phyloP scores from a whole-genome alignment of 2,888 invertebrate genomes.

The Hofmannophila pseudospretella region DNA sequence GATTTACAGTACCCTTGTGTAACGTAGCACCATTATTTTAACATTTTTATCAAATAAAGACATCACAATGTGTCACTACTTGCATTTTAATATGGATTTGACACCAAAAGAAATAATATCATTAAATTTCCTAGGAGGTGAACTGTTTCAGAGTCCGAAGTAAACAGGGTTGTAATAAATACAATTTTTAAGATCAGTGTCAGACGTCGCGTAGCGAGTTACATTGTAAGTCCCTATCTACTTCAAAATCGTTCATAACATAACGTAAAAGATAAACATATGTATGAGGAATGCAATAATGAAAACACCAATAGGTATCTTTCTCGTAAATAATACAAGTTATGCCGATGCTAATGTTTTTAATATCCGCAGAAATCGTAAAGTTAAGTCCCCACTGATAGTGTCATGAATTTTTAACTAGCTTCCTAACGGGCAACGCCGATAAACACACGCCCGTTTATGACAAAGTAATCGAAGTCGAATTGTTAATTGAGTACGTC shows the following conservation, averaged over 20 bases:
- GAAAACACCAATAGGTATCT: slow-evolving; percentile 28
- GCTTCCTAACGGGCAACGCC: slow-evolving; percentile 50
- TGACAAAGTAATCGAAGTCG: slow-evolving; percentile 70
- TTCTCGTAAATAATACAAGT: slow-evolving; percentile 40
- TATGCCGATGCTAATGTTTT: slow-evolving; percentile 41
- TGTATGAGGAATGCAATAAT: slow-evolving; percentile 20
- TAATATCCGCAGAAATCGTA: slow-evolving; percentile 49
- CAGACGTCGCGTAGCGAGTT: too few relatives aligned
- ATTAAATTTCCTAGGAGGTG: too few relatives aligned
- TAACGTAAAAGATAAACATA: too few relatives aligned
- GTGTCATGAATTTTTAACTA: slow-evolving; percentile 47
- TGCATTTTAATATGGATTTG: not conserved
- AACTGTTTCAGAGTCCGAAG: too few relatives aligned
- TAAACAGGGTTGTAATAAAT: too few relatives aligned
- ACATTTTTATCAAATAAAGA: slow-evolving; percentile 3
- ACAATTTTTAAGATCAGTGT: too few relatives aligned
- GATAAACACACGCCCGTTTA: slow-evolving; percentile 51
- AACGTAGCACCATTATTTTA: slow-evolving; percentile 6
- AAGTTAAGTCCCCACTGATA: slow-evolving; percentile 48
- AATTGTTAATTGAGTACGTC: slow-evolving; percentile 70
- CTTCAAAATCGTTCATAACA: too few relatives aligned
- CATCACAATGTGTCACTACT: not conserved
- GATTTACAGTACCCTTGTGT: slow-evolving; percentile 5
- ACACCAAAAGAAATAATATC: too few relatives aligned
- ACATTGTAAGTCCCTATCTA: too few relatives aligned